A percentile compares a stretch with the other conserved stretches of the same genome.
phyloP scores from a whole-genome alignment of 2,888 invertebrate species.

The Nasonia oneida region DNA sequence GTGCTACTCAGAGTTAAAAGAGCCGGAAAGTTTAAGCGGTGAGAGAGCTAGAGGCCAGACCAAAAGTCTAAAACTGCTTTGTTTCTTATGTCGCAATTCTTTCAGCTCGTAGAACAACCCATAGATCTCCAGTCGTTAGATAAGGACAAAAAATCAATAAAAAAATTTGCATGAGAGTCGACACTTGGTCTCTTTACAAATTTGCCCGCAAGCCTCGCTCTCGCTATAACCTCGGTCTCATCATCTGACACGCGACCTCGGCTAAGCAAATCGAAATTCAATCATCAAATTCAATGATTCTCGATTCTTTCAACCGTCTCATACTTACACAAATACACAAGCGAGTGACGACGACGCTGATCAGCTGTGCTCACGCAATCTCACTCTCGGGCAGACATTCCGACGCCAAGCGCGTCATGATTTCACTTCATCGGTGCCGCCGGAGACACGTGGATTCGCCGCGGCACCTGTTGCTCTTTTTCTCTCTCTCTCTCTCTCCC shows the following conservation, averaged over 20 bases:
- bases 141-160: background rate
- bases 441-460: constrained; percentile 11
- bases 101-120: background rate
- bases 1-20: too few relatives aligned
- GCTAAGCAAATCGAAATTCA: background rate
- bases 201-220: background rate
- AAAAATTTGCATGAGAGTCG: background rate
- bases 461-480: constrained; percentile 29
- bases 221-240: background rate
- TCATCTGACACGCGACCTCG: background rate
- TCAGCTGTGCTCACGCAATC: constrained; percentile 13
- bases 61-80: background rate
- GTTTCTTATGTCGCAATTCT: background rate
- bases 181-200: background rate
- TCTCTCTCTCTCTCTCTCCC: background rate
- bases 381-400: constrained; percentile 31
- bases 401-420: constrained; percentile 37
- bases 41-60: too few relatives aligned
- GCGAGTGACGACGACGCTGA: background rate
- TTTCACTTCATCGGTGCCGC: constrained; percentile 6
- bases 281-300: background rate
- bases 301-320: background rate
- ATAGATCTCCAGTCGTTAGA: background rate
- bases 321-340: background rate
- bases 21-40: too few relatives aligned